These are phyloP conservation scores for Schlechtendalia chinensis DNA, from an alignment of 1,140 invertebrate species.

Conservation along the genomic window DNA sequence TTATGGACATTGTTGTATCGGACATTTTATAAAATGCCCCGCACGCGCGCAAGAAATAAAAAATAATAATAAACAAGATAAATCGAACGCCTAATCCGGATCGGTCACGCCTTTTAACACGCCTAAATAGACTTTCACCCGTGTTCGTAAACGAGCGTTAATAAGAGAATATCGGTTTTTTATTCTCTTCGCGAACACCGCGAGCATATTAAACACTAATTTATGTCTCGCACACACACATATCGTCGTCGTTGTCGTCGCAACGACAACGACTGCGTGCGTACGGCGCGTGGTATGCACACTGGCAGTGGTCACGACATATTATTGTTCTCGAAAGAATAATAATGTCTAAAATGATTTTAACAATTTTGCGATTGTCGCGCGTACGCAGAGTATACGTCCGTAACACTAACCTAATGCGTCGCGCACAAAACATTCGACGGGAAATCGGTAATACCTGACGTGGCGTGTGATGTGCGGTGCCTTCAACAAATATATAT, in stretches of 20 bases:
- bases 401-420: too few species aligned
- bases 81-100: conserved; percentile 32
- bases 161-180: conserved; percentile 11
- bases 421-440: too few species aligned
- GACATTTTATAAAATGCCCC: neutral
- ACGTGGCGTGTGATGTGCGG: too few species aligned
- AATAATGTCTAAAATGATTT: neutral
- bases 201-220: conserved; percentile 26
- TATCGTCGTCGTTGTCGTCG: neutral
- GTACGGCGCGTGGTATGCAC: neutral
- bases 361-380: neutral
- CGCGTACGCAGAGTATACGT: too few species aligned
- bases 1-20: too few species aligned
- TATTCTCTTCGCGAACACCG: neutral
- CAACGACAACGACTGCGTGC: conserved; percentile 10
- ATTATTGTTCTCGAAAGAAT: neutral
- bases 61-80: conserved; percentile 3
- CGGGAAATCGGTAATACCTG: too few species aligned
- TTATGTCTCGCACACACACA: conserved; percentile 30
- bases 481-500: too few species aligned
- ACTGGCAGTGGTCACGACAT: conserved; percentile 13
- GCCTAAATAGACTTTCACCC: conserved; percentile 42
- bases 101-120: conserved; percentile 43
- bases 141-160: conserved; percentile 5
- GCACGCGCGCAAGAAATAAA: conserved; percentile 3